Evolutionary conservation across 2,888 invertebrate genomes (phyloP), one percentile per base, ranked within the genome.

Genomic region (Keiferia lycopersicella): DNA sequence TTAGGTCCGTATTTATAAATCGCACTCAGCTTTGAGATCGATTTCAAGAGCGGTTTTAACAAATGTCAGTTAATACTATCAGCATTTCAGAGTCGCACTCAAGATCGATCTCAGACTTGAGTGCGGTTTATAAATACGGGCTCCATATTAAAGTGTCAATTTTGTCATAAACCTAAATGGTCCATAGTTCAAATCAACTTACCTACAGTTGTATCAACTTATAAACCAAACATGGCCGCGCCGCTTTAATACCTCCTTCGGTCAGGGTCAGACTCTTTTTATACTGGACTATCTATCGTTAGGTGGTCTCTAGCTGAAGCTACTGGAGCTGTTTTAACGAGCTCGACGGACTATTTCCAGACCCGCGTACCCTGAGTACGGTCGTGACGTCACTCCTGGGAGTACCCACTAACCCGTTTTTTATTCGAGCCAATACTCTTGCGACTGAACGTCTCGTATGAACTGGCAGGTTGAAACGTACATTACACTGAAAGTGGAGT

Each of bases 281-380:
- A 4, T 8, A 22, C 51, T 51, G 51, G 51, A 51, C 18, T 20
- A 12, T 51, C 18, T 20, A 12, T 51, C 18, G 34, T 34, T 34
- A 16, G 18, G 16, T 18, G 12, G 22, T 20, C 51, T 3, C 16
- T 18, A 22, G 51, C 18, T 10, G 26, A 70, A 74, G 71, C 74
- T 64, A 22, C 18, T 10, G 26, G 71, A 74, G 71, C 74, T 64
- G 74, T 80, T 81, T 79, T 83, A 83, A 82, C 82, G 80, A 81
- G 81, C 76, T 75, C 73, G 74, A 45, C 73, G 75, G 56, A 56
- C 56, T 56, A 56, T 56, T 56, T 56, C 16, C 56, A 56, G 56
- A 71, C 71, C 67, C 69, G 65, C 50, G 67, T 72, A 73, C 70
- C 68, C 69, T 73, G 73, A 72, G 73, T 81, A 61, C 39, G 39